These are phyloP conservation scores for Neolamprologus variostigma DNA, from an alignment of 2,113 vertebrate species.

Conservation along the genomic window DNA sequence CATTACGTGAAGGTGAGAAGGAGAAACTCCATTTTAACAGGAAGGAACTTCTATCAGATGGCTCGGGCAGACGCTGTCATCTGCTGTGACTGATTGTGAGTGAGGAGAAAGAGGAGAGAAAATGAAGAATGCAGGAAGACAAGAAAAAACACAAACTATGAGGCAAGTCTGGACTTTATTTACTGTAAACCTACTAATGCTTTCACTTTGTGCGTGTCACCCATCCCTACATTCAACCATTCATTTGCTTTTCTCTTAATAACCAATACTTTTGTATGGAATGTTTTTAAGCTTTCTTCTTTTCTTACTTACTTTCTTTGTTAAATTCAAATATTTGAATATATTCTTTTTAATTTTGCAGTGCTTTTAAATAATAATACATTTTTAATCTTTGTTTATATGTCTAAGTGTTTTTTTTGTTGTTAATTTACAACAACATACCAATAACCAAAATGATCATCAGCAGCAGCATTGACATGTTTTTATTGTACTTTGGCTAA, in stretches of 20 bases:
- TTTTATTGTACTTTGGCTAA: background rate
- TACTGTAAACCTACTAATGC: background rate
- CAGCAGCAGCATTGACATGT: background rate
- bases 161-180: background rate
- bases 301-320: background rate
- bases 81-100: background rate
- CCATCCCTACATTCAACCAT: background rate
- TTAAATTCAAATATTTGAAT: background rate
- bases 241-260: background rate
- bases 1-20: background rate
- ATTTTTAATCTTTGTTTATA: background rate
- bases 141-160: background rate
- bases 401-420: rapidly evolving
- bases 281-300: background rate
- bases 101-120: background rate
- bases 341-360: background rate
- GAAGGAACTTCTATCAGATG: background rate
- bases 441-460: rapidly evolving
- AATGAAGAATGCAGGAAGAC: background rate
- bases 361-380: background rate
- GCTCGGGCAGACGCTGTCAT: background rate
- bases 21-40: background rate
- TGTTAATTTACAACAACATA: background rate
- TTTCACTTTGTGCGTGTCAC: background rate
- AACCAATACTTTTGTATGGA: background rate